These are phyloP conservation scores for Zhengitettix transpicula DNA, from an alignment of 2,888 invertebrate genomes.

Conservation along the genomic window DNA sequence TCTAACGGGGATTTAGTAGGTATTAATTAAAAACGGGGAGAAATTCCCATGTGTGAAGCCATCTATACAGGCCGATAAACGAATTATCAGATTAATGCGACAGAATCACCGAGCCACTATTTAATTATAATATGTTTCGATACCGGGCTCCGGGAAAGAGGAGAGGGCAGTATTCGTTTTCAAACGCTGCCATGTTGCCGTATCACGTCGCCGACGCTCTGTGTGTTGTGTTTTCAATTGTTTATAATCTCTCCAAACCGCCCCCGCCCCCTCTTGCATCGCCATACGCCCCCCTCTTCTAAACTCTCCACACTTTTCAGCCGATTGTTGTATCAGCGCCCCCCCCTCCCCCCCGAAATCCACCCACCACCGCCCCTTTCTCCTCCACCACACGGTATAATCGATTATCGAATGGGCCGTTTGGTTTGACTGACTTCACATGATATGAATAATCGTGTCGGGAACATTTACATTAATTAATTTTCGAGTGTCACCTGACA, in stretches of 20 bases:
- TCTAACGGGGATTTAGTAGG: not conserved
- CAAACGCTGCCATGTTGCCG: too few species aligned
- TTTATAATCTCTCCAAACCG: not conserved
- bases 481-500: slow-evolving; percentile 12
- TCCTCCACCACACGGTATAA: not conserved
- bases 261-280: too few species aligned
- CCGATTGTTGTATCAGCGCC: not conserved
- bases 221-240: not conserved
- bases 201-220: too few species aligned
- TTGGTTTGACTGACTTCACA: slow-evolving; percentile 5
- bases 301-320: not conserved
- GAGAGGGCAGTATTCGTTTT: too few species aligned
- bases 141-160: not conserved
- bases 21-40: not conserved
- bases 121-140: not conserved
- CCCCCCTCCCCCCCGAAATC: not conserved
- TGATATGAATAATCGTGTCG: slow-evolving; percentile 8
- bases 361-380: not conserved
- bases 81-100: not conserved
- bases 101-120: not conserved
- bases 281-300: too few species aligned
- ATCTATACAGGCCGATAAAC: not conserved
- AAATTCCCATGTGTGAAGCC: not conserved
- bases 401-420: slow-evolving; percentile 7
- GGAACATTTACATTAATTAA: slow-evolving; percentile 12